phyloP scores from a whole-genome alignment of 2,797 vertebrate genomes.

The Periparus ater region DNA sequence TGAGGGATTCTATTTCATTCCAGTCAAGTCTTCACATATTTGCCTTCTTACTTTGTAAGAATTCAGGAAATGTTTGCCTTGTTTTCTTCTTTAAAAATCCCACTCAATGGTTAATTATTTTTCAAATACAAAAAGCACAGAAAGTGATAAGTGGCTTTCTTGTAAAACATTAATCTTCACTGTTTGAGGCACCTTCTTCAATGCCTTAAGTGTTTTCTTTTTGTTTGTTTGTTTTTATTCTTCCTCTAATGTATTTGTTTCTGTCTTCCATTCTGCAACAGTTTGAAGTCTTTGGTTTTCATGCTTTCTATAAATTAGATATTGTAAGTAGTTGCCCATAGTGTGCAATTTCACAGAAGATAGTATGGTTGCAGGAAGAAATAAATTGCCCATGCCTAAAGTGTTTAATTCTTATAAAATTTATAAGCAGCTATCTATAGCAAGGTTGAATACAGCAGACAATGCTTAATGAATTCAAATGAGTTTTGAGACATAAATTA shows the following conservation, averaged over 20 bases:
- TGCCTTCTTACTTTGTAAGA: not conserved
- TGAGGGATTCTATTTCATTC: slow-evolving; percentile 8
- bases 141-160: slow-evolving; percentile 37
- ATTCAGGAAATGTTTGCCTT: not conserved
- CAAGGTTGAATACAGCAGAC: not conserved
- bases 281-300: not conserved
- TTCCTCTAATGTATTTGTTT: not conserved
- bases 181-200: not conserved
- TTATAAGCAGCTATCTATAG: slow-evolving; percentile 36
- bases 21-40: not conserved
- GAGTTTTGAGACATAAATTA: slow-evolving; percentile 48
- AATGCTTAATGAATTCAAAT: slow-evolving; percentile 51
- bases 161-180: slow-evolving; percentile 31
- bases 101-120: slow-evolving; percentile 25
- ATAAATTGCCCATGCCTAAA: slow-evolving; percentile 5
- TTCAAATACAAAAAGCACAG: not conserved
- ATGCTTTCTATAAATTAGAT: not conserved
- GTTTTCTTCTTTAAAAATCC: slow-evolving; percentile 14
- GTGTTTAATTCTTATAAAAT: slow-evolving; percentile 39
- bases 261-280: not conserved
- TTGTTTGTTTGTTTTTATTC: slow-evolving; percentile 39
- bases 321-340: not conserved
- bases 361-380: not conserved
- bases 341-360: not conserved
- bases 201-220: not conserved